Evolutionary conservation across 1,140 invertebrate genomes (phyloP).

Genomic region (Dendroctonus valens): DNA sequence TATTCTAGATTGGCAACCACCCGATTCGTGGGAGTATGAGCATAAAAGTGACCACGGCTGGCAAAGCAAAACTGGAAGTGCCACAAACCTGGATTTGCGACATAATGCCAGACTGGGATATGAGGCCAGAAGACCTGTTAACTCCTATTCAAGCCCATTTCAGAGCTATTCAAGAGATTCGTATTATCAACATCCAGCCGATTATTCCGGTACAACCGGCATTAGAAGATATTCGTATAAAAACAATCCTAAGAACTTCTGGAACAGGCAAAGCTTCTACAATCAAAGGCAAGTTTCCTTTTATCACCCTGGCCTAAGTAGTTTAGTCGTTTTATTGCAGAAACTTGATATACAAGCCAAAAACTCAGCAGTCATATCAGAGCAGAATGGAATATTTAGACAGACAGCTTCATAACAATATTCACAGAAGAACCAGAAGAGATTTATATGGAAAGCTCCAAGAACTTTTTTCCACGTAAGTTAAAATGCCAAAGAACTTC

Average conservation of each 20-base stretch:
- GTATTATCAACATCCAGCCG: background rate
- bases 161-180: constrained; percentile 5
- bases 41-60: constrained; percentile 5
- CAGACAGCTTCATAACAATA: constrained; percentile 44
- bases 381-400: background rate
- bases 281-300: background rate
- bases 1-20: constrained; percentile 13
- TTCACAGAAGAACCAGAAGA: constrained; percentile 54
- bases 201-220: background rate
- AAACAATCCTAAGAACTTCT: background rate
- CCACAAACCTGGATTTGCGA: background rate
- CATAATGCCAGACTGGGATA: constrained; percentile 4
- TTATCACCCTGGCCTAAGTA: background rate
- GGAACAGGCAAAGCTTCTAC: constrained; percentile 5
- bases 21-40: background rate
- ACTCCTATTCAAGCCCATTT: constrained; percentile 11
- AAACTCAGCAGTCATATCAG: background rate
- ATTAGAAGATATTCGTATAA: background rate
- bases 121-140: constrained; percentile 3
- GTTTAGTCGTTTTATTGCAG: constrained; percentile 4
- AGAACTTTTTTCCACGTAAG: constrained; percentile 60
- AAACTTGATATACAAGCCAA: background rate
- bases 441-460: constrained; percentile 60
- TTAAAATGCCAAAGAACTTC: background rate
- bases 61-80: constrained; percentile 4